Conservation (phyloP, 2,888 invertebrate genomes). For the Dysmachus trigonus region DNA sequence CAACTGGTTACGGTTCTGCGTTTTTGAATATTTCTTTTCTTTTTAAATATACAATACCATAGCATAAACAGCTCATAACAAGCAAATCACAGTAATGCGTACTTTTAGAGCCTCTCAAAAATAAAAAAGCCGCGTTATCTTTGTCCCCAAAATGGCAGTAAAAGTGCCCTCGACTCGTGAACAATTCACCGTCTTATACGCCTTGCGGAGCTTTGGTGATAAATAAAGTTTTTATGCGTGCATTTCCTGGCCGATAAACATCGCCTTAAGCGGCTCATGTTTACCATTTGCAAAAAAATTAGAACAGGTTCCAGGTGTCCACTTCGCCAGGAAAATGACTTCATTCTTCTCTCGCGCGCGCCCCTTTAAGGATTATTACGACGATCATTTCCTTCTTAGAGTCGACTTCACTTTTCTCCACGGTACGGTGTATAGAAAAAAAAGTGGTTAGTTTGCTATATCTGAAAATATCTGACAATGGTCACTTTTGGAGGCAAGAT, state of each 20-base stretch:
- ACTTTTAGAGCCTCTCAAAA: neutral
- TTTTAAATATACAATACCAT: neutral
- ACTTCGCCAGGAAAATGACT: neutral
- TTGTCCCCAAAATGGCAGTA: neutral
- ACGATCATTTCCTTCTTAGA: neutral
- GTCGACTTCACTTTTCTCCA: neutral
- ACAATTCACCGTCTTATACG: neutral
- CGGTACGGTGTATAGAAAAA: no score
- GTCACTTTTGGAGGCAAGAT: neutral
- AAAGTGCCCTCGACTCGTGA: neutral
- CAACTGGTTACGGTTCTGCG: neutral
- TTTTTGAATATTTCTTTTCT: neutral
- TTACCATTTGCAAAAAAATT: neutral
- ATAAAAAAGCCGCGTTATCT: neutral
- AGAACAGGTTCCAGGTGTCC: neutral
- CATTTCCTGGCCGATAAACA: neutral
- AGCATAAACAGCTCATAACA: neutral
- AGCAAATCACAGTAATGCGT: neutral
- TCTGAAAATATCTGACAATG: neutral
- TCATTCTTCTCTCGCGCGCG: neutral
- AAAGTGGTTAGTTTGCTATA: neutral
- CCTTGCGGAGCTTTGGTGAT: neutral
- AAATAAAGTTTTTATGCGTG: neutral
- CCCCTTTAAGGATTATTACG: neutral
- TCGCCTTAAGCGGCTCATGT: neutral